Conservation (phyloP, 2,888 invertebrate species). For the Cheilosia vernalis region DNA sequence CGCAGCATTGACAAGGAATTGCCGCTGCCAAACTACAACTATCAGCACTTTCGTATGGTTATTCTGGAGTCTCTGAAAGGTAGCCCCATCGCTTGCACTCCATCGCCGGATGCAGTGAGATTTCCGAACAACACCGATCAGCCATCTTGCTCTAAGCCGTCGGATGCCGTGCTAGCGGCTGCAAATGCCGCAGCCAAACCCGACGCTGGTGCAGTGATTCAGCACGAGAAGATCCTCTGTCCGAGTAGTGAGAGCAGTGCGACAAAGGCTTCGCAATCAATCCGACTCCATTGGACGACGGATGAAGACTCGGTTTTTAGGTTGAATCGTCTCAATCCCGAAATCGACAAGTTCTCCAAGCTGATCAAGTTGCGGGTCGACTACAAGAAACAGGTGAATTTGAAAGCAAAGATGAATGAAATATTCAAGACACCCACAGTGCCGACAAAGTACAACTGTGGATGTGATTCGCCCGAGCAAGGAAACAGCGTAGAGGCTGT, state of each 20-base stretch:
- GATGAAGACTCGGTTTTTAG: conserved; percentile 78
- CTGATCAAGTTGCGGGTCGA: conserved; percentile 65
- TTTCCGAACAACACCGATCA: conserved; percentile 43
- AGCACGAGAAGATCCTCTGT: conserved; percentile 75
- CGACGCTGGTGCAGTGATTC: conserved; percentile 38
- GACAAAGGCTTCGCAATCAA: conserved; percentile 61
- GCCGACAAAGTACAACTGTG: conserved; percentile 73
- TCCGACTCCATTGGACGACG: conserved; percentile 66
- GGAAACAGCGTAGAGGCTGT: conserved; percentile 23
- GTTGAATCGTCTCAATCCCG: conserved; percentile 76
- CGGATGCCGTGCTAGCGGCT: neutral
- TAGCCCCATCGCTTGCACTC: conserved; percentile 22
- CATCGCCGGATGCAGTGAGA: conserved; percentile 3
- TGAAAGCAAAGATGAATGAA: conserved; percentile 73
- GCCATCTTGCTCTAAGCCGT: conserved; percentile 74
- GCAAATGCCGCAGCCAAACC: conserved; percentile 4
- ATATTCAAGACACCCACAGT: conserved; percentile 78
- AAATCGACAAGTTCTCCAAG: conserved; percentile 76
- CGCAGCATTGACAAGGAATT: conserved; percentile 47
- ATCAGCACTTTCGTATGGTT: conserved; percentile 75
- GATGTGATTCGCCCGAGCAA: conserved; percentile 39
- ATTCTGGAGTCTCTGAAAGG: conserved; percentile 75
- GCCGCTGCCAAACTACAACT: conserved; percentile 71
- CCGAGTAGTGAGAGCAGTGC: conserved; percentile 73
- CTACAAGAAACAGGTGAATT: conserved; percentile 74